phyloP scores from a whole-genome alignment of 2,113 vertebrate genomes.

The Ictalurus punctatus region DNA sequence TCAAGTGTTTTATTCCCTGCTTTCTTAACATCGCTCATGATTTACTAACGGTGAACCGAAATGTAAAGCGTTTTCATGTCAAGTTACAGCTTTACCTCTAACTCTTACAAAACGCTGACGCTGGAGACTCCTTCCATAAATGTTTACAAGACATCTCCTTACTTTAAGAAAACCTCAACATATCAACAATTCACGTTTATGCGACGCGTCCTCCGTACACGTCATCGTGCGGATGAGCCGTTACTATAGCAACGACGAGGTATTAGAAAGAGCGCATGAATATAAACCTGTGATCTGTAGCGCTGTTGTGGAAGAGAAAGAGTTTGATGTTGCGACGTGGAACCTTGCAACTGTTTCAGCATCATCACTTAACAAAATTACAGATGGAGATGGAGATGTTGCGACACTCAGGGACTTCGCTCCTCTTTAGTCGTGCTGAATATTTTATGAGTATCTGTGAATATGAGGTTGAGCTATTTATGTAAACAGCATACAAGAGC shows the following conservation, averaged over 20 bases:
- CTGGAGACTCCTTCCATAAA: background rate
- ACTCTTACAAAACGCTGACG: too few relatives aligned
- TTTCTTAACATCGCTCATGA: too few relatives aligned
- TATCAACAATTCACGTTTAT: background rate
- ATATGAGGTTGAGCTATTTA: conserved; percentile 42
- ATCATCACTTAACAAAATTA: conserved; percentile 37
- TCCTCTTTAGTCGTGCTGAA: conserved; percentile 51
- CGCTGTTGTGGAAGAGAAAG: too few relatives aligned
- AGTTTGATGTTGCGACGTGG: background rate
- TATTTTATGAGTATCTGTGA: conserved; percentile 47
- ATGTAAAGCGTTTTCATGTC: background rate
- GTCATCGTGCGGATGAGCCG: background rate
- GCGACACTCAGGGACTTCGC: conserved; percentile 38
- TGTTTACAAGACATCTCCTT: background rate
- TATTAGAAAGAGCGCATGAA: background rate
- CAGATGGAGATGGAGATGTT: conserved; percentile 41
- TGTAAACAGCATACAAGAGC: conserved; percentile 39
- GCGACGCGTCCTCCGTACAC: background rate
- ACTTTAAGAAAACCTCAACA: too few relatives aligned
- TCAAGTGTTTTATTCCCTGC: background rate
- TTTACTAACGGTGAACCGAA: background rate
- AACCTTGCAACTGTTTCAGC: background rate
- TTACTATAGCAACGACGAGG: background rate
- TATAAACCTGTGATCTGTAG: background rate
- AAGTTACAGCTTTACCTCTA: background rate